Conservation (phyloP, 2,797 vertebrate genomes). For the Acipenser ruthenus region DNA sequence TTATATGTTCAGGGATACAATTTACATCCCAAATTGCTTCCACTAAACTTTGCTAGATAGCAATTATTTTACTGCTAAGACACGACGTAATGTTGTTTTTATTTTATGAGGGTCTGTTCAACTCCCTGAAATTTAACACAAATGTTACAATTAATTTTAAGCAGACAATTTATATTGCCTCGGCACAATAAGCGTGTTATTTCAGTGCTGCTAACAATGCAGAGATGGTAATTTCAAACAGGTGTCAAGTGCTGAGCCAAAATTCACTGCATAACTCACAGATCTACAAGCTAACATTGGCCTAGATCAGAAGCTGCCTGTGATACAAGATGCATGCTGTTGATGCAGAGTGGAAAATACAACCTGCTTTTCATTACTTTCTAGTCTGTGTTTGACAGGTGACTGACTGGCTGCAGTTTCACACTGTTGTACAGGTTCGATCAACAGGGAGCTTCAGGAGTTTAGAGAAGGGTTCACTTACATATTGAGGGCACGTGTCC, state of each 20-base stretch:
- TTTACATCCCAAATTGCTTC: slow-evolving; percentile 39
- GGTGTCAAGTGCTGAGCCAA: slow-evolving; percentile 15
- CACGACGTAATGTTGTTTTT: slow-evolving; percentile 32
- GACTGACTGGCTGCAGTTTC: slow-evolving; percentile 14
- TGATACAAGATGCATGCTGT: slow-evolving; percentile 15
- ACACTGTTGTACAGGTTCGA: slow-evolving; percentile 5
- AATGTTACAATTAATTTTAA: slow-evolving; percentile 35
- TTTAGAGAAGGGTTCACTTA: not conserved
- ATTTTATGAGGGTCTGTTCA: slow-evolving; percentile 53
- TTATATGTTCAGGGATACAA: slow-evolving; percentile 26
- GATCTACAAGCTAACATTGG: slow-evolving; percentile 7
- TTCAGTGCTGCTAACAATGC: slow-evolving; percentile 19
- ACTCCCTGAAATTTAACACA: slow-evolving; percentile 44
- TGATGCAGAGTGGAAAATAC: not conserved
- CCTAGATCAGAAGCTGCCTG: slow-evolving; percentile 6
- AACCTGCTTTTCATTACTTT: slow-evolving; percentile 10
- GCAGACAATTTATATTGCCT: slow-evolving; percentile 46
- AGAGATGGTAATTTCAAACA: slow-evolving; percentile 37
- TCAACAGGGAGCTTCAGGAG: not conserved
- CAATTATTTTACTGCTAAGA: slow-evolving; percentile 39
- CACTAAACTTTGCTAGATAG: slow-evolving; percentile 41
- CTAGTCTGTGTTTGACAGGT: slow-evolving; percentile 10
- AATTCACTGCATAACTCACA: slow-evolving; percentile 12
- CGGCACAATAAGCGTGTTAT: slow-evolving; percentile 49
- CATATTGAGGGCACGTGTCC: slow-evolving; percentile 23